These are phyloP conservation scores for Bombus affinis DNA, from an alignment of 1,140 invertebrate species.

Conservation along the genomic window DNA sequence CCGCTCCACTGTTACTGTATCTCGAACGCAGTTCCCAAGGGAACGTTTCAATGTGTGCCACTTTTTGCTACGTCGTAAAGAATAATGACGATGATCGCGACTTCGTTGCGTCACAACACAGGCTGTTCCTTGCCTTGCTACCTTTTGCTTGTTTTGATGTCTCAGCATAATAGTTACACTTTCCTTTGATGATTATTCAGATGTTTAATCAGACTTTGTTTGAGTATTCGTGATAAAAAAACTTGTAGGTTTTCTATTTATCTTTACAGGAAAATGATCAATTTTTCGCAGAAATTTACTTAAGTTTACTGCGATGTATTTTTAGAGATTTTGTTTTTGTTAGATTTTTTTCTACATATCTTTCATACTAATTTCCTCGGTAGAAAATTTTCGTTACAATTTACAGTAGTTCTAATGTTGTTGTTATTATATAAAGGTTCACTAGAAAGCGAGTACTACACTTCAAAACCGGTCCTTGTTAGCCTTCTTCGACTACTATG, in stretches of 20 bases:
- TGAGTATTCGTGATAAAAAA: neutral
- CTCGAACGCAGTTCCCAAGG: slow-evolving; percentile 3
- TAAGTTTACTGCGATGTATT: too few species aligned
- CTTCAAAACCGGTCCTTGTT: too few species aligned
- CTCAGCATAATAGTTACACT: neutral
- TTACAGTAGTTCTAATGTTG: too few species aligned
- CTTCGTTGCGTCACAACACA: slow-evolving; percentile 18
- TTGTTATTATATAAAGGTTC: too few species aligned
- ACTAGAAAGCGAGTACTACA: neutral
- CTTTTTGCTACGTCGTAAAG: slow-evolving; percentile 43
- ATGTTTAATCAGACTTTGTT: too few species aligned
- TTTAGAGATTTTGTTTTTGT: too few species aligned
- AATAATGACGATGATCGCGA: slow-evolving; percentile 18
- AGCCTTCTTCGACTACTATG: too few species aligned
- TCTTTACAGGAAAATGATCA: neutral
- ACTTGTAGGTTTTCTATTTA: neutral
- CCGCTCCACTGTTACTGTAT: slow-evolving; percentile 7
- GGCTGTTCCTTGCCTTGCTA: neutral
- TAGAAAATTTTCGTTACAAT: too few species aligned
- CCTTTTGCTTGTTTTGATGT: neutral
- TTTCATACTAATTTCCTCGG: too few species aligned
- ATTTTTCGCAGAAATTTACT: neutral
- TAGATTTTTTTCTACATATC: too few species aligned
- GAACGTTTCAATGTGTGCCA: slow-evolving; percentile 15
- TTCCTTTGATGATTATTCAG: neutral